Conservation (phyloP, 2,113 vertebrate genomes). For the Odocoileus virginianus region DNA sequence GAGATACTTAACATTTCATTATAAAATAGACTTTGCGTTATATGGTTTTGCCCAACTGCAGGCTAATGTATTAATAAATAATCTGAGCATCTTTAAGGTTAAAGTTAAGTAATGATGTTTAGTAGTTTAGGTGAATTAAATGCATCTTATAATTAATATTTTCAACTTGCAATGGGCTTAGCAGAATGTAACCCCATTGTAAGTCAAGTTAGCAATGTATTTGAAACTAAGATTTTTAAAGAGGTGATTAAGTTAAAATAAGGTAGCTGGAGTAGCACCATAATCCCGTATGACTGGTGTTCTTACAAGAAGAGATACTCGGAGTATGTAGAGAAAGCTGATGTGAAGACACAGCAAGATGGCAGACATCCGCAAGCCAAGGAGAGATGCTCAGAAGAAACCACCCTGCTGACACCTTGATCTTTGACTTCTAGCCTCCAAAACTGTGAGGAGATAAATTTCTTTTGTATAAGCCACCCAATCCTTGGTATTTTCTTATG, state of each 20-base stretch:
- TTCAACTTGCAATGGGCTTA: neutral
- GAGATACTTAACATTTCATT: neutral
- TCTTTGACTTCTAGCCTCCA: neutral
- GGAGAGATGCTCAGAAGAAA: neutral
- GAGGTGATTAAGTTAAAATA: neutral
- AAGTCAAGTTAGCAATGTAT: neutral
- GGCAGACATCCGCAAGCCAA: neutral
- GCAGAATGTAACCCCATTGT: neutral
- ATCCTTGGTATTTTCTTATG: neutral
- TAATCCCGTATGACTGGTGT: neutral
- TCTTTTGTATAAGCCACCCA: neutral
- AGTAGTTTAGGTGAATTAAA: neutral
- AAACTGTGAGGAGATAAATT: neutral
- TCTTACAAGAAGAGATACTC: neutral
- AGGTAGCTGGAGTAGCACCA: neutral
- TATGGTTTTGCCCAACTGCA: neutral
- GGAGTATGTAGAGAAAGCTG: neutral
- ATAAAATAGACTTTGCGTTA: neutral
- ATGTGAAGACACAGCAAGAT: neutral
- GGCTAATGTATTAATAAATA: neutral
- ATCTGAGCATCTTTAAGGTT: neutral
- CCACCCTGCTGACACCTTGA: neutral
- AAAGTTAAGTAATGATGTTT: neutral
- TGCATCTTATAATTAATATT: neutral
- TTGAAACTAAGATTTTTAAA: neutral